Percentiles rank a stretch among this genome's conserved stretches.
Evolutionary conservation across 1,140 invertebrate species (phyloP).

Genomic region (Meloidogyne exigua): DNA sequence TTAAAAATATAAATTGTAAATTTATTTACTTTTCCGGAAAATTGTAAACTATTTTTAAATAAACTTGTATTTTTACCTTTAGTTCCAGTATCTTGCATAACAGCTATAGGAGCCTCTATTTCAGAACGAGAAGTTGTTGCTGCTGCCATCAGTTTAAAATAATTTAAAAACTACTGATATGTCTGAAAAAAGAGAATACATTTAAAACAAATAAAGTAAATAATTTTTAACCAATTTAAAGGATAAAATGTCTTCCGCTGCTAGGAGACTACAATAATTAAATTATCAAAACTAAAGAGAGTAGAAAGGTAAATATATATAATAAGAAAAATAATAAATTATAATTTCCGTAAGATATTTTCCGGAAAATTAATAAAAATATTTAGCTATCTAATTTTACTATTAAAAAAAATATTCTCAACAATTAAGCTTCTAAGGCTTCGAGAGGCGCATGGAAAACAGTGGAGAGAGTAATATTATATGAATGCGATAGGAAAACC

Average conservation of each 20-base stretch:
- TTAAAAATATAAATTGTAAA: too few species aligned
- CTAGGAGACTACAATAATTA: slow-evolving; percentile 1
- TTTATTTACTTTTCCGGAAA: too few species aligned
- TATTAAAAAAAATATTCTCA: too few species aligned
- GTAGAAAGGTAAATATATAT: not conserved
- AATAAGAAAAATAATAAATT: too few species aligned
- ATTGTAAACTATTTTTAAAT: too few species aligned
- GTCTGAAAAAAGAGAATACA: too few species aligned
- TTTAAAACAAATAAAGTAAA: too few species aligned
- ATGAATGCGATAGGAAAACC: not conserved
- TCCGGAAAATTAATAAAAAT: too few species aligned
- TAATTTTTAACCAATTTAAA: not conserved
- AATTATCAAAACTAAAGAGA: not conserved
- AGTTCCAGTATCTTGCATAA: slow-evolving; percentile 41
- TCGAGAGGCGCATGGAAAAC: not conserved
- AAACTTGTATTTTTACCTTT: slow-evolving; percentile 26
- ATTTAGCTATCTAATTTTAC: too few species aligned
- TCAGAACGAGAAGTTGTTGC: slow-evolving; percentile 19
- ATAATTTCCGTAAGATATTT: too few species aligned
- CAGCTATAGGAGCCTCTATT: slow-evolving; percentile 43
- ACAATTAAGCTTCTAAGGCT: not conserved
- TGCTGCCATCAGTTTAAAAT: not conserved
- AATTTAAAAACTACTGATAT: not conserved
- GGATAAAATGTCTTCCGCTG: not conserved
- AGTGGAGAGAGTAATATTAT: not conserved